Percentiles rank a stretch among this genome's conserved stretches.
These are phyloP conservation scores for Microcebus tavaratra DNA, from an alignment of 2,113 vertebrate genomes.

Conservation along the genomic window DNA sequence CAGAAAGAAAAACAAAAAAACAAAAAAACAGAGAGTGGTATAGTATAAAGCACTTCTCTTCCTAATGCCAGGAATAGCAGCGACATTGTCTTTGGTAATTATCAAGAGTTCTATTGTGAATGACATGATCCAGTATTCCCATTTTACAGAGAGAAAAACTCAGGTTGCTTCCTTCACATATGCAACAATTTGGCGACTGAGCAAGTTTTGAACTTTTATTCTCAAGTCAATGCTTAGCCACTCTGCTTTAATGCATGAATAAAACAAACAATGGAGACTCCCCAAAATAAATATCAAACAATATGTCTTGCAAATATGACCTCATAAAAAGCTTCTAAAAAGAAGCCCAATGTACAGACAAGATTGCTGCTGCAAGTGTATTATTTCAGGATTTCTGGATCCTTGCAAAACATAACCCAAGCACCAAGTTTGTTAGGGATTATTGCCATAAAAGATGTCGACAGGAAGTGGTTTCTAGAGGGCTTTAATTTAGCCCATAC, in stretches of 20 bases:
- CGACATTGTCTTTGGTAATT: not conserved
- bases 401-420: slow-evolving; percentile 23
- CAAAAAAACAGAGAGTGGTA: not conserved
- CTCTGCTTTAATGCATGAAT: not conserved
- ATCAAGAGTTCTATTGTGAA: not conserved
- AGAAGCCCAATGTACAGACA: not conserved
- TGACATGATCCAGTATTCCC: not conserved
- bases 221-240: not conserved
- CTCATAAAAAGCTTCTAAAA: slow-evolving; percentile 13
- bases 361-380: not conserved
- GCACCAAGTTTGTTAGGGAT: not conserved
- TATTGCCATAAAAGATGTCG: slow-evolving; percentile 19
- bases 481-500: not conserved
- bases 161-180: not conserved
- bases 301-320: not conserved
- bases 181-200: not conserved
- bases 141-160: not conserved
- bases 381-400: slow-evolving; percentile 39
- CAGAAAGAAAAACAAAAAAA: not conserved
- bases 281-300: slow-evolving; percentile 2
- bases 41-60: not conserved
- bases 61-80: not conserved
- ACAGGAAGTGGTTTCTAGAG: not conserved
- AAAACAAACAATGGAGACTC: not conserved
- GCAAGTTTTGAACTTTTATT: slow-evolving; percentile 5